phyloP scores from a whole-genome alignment of 2,888 invertebrate species.

The Teleogryllus oceanicus region DNA sequence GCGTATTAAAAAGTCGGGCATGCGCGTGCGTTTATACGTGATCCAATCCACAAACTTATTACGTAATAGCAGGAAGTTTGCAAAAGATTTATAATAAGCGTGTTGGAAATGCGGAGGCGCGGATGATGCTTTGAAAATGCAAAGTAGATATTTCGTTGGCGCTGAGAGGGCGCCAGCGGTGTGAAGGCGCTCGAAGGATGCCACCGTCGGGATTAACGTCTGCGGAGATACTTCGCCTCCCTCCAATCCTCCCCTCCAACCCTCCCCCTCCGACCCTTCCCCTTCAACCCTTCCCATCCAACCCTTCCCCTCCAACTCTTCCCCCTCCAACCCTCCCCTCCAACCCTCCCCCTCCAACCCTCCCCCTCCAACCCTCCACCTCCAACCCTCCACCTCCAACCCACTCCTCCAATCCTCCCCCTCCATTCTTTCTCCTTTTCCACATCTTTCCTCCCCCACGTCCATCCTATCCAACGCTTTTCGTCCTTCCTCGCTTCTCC shows the following conservation, averaged over 20 bases:
- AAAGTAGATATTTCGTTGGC: conserved; percentile 27
- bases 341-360: too few species aligned
- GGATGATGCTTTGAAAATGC: conserved; percentile 35
- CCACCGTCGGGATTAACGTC: neutral
- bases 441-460: too few species aligned
- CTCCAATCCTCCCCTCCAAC: conserved; percentile 29
- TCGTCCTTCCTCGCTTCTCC: too few species aligned
- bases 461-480: too few species aligned
- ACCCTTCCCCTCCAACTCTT: too few species aligned
- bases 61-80: conserved; percentile 21
- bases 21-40: conserved; percentile 20
- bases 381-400: too few species aligned
- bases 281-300: too few species aligned
- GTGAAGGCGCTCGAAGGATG: neutral
- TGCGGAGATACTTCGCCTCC: conserved; percentile 31
- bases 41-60: conserved; percentile 25
- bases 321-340: too few species aligned
- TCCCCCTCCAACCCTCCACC: too few species aligned
- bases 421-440: too few species aligned
- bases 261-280: too few species aligned
- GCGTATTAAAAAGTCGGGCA: conserved; percentile 20
- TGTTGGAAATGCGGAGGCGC: conserved; percentile 27
- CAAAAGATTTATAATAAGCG: conserved; percentile 35
- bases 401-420: too few species aligned
- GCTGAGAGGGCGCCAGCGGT: conserved; percentile 12